Evolutionary conservation across 2,888 invertebrate species (phyloP), one percentile per base, ranked within the genome.

Genomic region (Lepidonotus clava): DNA sequence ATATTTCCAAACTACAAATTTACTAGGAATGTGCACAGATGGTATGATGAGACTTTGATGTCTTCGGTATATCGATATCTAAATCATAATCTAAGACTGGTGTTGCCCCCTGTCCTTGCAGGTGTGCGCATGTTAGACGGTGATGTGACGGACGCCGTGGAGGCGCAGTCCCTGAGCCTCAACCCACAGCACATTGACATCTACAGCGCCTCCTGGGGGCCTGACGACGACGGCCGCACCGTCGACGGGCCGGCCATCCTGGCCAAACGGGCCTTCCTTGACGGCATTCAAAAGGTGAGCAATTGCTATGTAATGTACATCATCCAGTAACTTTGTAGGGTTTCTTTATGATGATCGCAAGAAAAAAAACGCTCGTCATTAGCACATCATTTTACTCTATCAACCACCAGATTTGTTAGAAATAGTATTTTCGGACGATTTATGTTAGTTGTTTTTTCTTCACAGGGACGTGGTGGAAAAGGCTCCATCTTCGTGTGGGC

Each of bases 401-500:
- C n/a, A n/a, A n/a, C n/a, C n/a, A n/a, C n/a, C n/a, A n/a, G n/a
- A n/a, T n/a, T n/a, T n/a, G n/a, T n/a, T n/a, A n/a, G n/a, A n/a
- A n/a, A n/a, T n/a, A n/a, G n/a, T n/a, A n/a, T n/a, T n/a, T n/a
- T n/a, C n/a, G n/a, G n/a, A n/a, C n/a, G n/a, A n/a, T 11, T 46
- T 46, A 46, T 46, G 6, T 11, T 46, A 11, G 18, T 46, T 46
- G 46, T 46, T 18, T 11, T 46, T 46, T 11, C 18, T 46, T 11
- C 89, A 61, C 90, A 97, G 97, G 98, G 98, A 87, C 97, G 99
- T 6, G 96, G 96, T 89, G 98, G 98, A 41, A 97, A 97, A 94
- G 99, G 99, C 18, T 99, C 98, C 34, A 99, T 99, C 91, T 99
- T 98, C 95, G 97, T 99, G 0, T 99, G 99, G 99, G 99, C 99